Base-by-base conservation (phyloP, 2,888 invertebrate genomes). In the Morpho deidamia region DNA sequence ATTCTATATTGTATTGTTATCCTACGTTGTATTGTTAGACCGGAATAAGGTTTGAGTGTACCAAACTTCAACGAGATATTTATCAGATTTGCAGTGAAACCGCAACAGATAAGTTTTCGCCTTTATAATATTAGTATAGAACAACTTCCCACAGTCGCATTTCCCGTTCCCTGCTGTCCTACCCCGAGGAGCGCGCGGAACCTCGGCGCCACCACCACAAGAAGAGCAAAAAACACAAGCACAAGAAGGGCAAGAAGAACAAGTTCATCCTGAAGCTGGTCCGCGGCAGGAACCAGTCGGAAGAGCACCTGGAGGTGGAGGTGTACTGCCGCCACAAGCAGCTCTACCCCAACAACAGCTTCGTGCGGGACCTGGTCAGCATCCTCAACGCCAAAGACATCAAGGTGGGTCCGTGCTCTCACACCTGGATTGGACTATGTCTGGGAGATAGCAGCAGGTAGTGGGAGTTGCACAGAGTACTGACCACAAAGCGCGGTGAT, bases 301-400 rank as follows among this genome's bases (percentile, higher is more conserved):
- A 77, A 8, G 78, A 88, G 0, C 87, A 88, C 50, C 57, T 88
- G 7, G 87, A 88, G 59, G 72, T 76, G 43, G 86, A 85, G 50
- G 62, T 87, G 1, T 74, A 77, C 60, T 88, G 87, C 68, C 65
- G 62, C 11, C 87, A 88, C 51, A 44, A 41, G 0, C 69, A 62
- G 11, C 68, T 88, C 42, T 73, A 64, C 55, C 87, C 87, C 1
- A 87, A 88, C 62, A 78, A 88, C 66, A 69, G 67, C 8, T 85
- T 88, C 62, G 87, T 88, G 5, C 53, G 87, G 3, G 87, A 87
- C 54, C 62, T 88, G 1, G 88, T 88, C 58, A 68, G 80, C 9
- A 78, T 82, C 38, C 72, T 88, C 51, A 87, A 85, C 53, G 81
- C 81, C 0, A 72, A 71, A 12, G 71, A 86, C 11, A 75, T 87